These are phyloP conservation scores for Lasioglossum vierecki DNA, from an alignment of 2,888 invertebrate genomes.

Conservation along the genomic window DNA sequence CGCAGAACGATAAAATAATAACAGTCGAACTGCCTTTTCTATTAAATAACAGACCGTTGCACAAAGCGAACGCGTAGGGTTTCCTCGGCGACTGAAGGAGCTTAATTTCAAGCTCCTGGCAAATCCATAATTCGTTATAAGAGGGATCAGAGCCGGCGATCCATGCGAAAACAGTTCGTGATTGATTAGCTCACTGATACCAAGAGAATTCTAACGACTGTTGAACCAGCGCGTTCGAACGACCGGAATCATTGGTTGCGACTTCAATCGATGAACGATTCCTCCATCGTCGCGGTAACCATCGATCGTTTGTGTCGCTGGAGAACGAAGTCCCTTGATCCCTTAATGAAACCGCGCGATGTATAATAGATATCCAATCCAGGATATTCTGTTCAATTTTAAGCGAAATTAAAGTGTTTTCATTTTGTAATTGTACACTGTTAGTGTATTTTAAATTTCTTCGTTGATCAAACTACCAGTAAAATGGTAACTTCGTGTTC, in stretches of 20 bases:
- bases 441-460: not conserved
- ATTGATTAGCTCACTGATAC: not conserved
- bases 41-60: not conserved
- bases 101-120: not conserved
- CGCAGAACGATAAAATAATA: conserved; percentile 11
- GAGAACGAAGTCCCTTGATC: not conserved
- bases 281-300: not conserved
- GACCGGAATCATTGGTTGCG: not conserved
- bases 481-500: not conserved
- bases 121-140: not conserved
- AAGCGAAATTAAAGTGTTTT: not conserved
- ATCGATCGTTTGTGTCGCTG: not conserved
- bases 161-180: conserved; percentile 11
- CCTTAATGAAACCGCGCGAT: not conserved
- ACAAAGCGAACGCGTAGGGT: not conserved
- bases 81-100: not conserved
- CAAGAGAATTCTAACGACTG: not conserved
- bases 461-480: not conserved
- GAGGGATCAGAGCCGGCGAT: conserved; percentile 3
- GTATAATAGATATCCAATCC: not conserved
- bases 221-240: not conserved
- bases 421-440: not conserved
- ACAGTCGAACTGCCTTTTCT: not conserved
- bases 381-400: not conserved
- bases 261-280: not conserved